These are phyloP conservation scores for Drosophila meridionalis DNA, from an alignment of 2,888 invertebrate species.

Conservation along the genomic window DNA sequence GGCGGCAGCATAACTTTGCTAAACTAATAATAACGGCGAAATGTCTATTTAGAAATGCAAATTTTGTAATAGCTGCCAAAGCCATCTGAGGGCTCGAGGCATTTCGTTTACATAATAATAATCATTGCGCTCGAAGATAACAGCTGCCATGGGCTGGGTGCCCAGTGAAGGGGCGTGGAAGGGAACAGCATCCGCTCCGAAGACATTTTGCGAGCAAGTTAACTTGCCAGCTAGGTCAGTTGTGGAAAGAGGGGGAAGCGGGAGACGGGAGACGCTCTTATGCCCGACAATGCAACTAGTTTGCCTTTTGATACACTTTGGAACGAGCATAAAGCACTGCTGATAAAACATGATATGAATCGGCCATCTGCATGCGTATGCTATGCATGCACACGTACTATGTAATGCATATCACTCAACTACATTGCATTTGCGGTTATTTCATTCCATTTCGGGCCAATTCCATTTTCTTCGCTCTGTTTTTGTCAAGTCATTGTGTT, in stretches of 20 bases:
- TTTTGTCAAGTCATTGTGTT: conserved; percentile 4
- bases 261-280: conserved; percentile 13
- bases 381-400: background rate
- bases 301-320: conserved; percentile 24
- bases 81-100: conserved; percentile 43
- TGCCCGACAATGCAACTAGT: conserved; percentile 47
- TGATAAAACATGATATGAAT: background rate
- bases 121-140: conserved; percentile 33
- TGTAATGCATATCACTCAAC: background rate
- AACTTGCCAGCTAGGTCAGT: conserved; percentile 21
- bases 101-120: conserved; percentile 67
- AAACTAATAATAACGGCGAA: conserved; percentile 66
- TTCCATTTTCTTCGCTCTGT: background rate
- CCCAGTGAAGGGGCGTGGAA: background rate
- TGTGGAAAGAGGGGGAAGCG: background rate
- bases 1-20: conserved; percentile 34
- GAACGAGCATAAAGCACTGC: background rate
- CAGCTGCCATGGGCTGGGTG: conserved; percentile 25
- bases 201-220: conserved; percentile 27
- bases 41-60: conserved; percentile 74
- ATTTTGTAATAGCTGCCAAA: conserved; percentile 59
- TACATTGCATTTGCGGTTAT: conserved; percentile 4
- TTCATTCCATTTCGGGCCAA: background rate
- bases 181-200: conserved; percentile 39
- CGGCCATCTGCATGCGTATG: background rate